Conservation (phyloP, 2,888 invertebrate species). For the Poecilobothrus nobilitatus region DNA sequence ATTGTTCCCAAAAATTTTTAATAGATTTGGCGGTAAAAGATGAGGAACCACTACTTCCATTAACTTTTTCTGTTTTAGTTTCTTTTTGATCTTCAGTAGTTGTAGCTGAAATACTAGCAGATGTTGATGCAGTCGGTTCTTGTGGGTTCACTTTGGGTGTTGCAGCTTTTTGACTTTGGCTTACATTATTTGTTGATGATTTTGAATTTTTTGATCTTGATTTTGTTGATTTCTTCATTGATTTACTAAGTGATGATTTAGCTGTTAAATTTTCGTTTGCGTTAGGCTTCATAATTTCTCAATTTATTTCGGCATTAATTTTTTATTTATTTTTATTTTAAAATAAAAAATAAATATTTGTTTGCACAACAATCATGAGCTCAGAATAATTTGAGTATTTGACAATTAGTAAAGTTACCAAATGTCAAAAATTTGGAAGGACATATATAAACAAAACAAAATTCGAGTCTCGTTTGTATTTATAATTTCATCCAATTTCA, state of each 20-base stretch:
- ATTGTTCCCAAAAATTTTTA: slow-evolving; percentile 43
- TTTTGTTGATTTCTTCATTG: slow-evolving; percentile 37
- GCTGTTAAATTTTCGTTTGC: slow-evolving; percentile 10
- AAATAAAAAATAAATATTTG: no score
- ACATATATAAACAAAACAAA: no score
- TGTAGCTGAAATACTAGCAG: slow-evolving; percentile 15
- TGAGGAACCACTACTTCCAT: slow-evolving; percentile 32
- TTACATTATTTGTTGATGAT: slow-evolving; percentile 21
- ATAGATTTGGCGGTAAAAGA: slow-evolving; percentile 39
- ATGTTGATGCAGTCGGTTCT: slow-evolving; percentile 31
- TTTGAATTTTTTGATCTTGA: slow-evolving; percentile 36
- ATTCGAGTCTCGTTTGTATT: no score
- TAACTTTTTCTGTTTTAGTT: background rate
- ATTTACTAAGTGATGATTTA: slow-evolving; percentile 32
- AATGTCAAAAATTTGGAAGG: no score
- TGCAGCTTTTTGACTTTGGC: slow-evolving; percentile 15
- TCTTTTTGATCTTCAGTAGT: background rate
- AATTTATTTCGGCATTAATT: background rate
- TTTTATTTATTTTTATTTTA: no score
- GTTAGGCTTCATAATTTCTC: background rate
- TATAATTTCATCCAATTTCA: no score
- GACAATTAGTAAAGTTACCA: no score
- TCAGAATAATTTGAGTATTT: no score
- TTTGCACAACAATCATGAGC: no score
- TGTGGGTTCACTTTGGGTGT: slow-evolving; percentile 19